A percentile compares a stretch with the other conserved stretches of the same genome.
These are phyloP conservation scores for Scrobipalpa costella DNA, from an alignment of 2,888 invertebrate species.

Conservation along the genomic window DNA sequence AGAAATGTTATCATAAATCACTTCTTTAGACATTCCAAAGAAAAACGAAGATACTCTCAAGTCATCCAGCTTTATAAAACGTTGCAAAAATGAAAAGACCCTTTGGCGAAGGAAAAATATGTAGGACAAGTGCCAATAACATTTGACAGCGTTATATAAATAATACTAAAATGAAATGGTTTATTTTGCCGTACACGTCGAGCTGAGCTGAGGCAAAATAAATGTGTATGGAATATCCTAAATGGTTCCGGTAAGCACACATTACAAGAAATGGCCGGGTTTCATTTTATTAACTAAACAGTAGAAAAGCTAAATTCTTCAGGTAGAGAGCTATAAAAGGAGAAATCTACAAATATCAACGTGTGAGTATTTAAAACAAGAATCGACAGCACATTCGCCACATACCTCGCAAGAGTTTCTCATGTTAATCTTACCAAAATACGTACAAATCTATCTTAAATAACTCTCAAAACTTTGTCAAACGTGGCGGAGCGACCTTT, in stretches of 20 bases:
- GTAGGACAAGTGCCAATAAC: slow-evolving; percentile 24
- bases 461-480: too few relatives aligned
- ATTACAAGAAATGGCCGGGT: neutral
- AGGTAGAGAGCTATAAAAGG: too few relatives aligned
- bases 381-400: too few relatives aligned
- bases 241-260: neutral
- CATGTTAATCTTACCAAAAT: too few relatives aligned
- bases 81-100: slow-evolving; percentile 21
- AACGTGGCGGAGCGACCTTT: too few relatives aligned
- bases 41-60: slow-evolving; percentile 20
- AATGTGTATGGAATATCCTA: neutral
- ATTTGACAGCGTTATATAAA: slow-evolving; percentile 20
- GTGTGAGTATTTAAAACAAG: too few relatives aligned
- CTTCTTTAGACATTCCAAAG: slow-evolving; percentile 22
- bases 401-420: too few relatives aligned
- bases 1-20: slow-evolving; percentile 27
- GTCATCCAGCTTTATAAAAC: slow-evolving; percentile 24
- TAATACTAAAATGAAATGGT: neutral
- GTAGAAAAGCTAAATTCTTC: neutral
- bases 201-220: neutral
- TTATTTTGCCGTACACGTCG: neutral
- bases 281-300: neutral
- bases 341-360: too few relatives aligned
- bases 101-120: slow-evolving; percentile 10
- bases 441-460: too few relatives aligned